phyloP scores from a whole-genome alignment of 2,113 vertebrate species.

The Zeus faber region DNA sequence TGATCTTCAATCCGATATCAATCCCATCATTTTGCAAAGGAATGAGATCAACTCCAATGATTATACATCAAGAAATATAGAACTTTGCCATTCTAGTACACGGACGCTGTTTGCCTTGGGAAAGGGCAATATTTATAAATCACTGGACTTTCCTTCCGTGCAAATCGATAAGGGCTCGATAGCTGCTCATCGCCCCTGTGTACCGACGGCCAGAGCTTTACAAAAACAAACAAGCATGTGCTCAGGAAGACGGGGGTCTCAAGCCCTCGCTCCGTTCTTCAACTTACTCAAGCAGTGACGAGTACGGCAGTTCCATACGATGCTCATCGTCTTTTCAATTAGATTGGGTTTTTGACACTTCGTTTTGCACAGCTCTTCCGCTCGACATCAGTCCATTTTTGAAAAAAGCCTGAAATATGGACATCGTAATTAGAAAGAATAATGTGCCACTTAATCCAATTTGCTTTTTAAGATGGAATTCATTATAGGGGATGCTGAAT shows the following conservation, averaged over 20 bases:
- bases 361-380: slow-evolving; percentile 33
- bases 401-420: slow-evolving; percentile 35
- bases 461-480: slow-evolving; percentile 62
- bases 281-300: slow-evolving; percentile 38
- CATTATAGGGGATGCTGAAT: slow-evolving; percentile 58
- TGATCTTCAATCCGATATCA: neutral
- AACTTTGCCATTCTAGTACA: slow-evolving; percentile 22
- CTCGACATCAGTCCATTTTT: slow-evolving; percentile 40
- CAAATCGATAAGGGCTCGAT: slow-evolving; percentile 63
- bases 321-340: slow-evolving; percentile 36
- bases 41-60: slow-evolving; percentile 18
- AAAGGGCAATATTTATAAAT: slow-evolving; percentile 61
- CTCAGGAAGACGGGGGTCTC: slow-evolving; percentile 23
- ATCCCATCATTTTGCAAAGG: neutral
- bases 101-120: slow-evolving; percentile 57
- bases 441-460: slow-evolving; percentile 67
- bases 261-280: slow-evolving; percentile 23
- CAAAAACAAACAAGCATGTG: slow-evolving; percentile 53
- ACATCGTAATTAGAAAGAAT: slow-evolving; percentile 60
- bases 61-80: slow-evolving; percentile 22
- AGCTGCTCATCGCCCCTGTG: slow-evolving; percentile 51
- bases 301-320: slow-evolving; percentile 15
- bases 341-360: slow-evolving; percentile 30
- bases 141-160: slow-evolving; percentile 46
- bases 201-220: slow-evolving; percentile 52